Percentiles rank a stretch among this genome's conserved stretches.
phyloP scores from a whole-genome alignment of 2,888 invertebrate species.

The Phasia obesa region DNA sequence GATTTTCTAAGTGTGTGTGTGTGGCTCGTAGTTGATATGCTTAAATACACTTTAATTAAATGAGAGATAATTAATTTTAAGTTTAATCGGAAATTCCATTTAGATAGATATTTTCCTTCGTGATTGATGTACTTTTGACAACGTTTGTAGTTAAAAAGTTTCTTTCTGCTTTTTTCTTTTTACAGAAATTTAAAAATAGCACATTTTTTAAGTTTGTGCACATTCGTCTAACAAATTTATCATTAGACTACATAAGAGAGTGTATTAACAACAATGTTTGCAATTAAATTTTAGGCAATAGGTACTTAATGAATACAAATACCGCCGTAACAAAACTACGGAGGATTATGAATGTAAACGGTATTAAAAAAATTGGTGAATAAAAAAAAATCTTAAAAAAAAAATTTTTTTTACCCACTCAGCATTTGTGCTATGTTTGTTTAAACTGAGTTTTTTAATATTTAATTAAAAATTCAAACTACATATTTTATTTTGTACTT shows the following conservation, averaged over 20 bases:
- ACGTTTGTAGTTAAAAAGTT: constrained; percentile 59
- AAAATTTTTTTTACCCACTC: too few species aligned
- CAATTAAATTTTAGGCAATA: too few species aligned
- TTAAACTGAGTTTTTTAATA: too few species aligned
- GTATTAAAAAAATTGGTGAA: too few species aligned
- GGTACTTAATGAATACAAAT: too few species aligned
- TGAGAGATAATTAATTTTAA: constrained; percentile 82
- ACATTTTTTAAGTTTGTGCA: background rate
- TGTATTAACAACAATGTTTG: background rate
- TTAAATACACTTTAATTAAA: constrained; percentile 82
- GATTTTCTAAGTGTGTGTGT: constrained; percentile 37
- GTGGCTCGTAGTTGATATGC: constrained; percentile 75
- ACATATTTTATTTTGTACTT: too few species aligned
- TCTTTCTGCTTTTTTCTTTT: constrained; percentile 16
- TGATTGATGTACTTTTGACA: constrained; percentile 79
- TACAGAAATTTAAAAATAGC: constrained; percentile 19
- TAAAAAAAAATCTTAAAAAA: too few species aligned
- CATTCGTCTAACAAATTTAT: constrained; percentile 7
- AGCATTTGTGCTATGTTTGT: too few species aligned
- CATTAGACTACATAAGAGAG: background rate
- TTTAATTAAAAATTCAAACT: background rate
- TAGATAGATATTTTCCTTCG: constrained; percentile 78
- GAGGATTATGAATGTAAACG: too few species aligned
- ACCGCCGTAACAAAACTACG: too few species aligned
- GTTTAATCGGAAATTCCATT: constrained; percentile 82